Percentiles rank a stretch among this genome's conserved stretches.
Evolutionary conservation across 2,888 invertebrate species (phyloP).

Genomic region (Sturmia bella): DNA sequence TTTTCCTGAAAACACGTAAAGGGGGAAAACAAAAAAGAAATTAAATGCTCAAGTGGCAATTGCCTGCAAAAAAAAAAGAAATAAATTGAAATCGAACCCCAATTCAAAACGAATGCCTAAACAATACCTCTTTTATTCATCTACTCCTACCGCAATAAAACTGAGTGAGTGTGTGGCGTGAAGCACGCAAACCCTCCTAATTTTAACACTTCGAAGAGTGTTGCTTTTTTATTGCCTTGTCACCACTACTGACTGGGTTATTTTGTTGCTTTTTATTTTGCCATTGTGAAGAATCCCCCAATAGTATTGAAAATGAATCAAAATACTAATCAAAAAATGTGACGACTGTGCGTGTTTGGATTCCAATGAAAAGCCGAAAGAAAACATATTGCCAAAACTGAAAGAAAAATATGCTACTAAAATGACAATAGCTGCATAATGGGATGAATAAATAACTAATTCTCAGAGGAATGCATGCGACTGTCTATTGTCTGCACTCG

Average conservation of each 20-base stretch:
- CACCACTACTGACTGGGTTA: neutral
- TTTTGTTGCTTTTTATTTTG: conserved; percentile 66
- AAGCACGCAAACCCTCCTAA: conserved; percentile 74
- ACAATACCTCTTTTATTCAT: conserved; percentile 18
- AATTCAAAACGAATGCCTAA: conserved; percentile 9
- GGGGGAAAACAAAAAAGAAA: conserved; percentile 16
- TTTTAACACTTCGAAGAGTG: conserved; percentile 46
- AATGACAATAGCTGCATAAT: conserved; percentile 35
- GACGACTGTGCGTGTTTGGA: conserved; percentile 29
- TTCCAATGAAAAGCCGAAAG: conserved; percentile 21
- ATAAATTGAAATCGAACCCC: conserved; percentile 34
- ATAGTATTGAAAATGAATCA: conserved; percentile 51
- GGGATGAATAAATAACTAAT: conserved; percentile 30
- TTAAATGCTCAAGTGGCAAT: conserved; percentile 72
- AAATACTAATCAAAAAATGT: conserved; percentile 30
- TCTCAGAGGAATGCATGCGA: neutral
- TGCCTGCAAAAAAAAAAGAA: conserved; percentile 63
- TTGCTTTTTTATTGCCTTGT: neutral
- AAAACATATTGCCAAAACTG: neutral
- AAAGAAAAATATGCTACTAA: conserved; percentile 7
- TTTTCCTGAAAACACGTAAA: too few relatives aligned
- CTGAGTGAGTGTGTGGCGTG: conserved; percentile 72
- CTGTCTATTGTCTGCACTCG: neutral
- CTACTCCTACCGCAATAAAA: conserved; percentile 3
- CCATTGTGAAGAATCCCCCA: conserved; percentile 40